Base-by-base conservation (phyloP, 2,888 invertebrate genomes). In the Pinctada fucata region DNA sequence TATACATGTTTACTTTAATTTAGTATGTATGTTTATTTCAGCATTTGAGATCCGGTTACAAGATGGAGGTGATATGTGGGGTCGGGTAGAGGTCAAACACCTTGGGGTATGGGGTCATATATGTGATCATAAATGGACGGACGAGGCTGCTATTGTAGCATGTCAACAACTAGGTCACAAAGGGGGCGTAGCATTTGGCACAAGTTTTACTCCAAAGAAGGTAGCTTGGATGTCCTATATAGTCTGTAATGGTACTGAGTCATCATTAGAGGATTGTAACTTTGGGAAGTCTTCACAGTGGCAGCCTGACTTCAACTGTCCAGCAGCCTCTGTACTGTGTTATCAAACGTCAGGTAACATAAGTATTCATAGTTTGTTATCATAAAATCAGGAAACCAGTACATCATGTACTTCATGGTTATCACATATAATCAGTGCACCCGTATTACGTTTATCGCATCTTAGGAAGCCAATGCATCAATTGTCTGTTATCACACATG, bases 171-270 rank as follows among this genome's bases (percentile, higher is more conserved):
- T 79, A 47, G 86, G 86, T 3, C 88, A 80, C 75, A 66, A 72
- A 6, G 87, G 86, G 47, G 90, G 90, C 0, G 84, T 85, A 5
- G 84, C 85, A 3, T 86, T 83, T 70, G 88, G 88, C 4, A 80
- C 82, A 2, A 80, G 79, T 6, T 70, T 73, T 71, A 82, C 75
- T 45, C 72, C 72, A 68, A 83, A 72, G 48, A 76, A 82, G 67
- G 86, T 87, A 0, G 84, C 87, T 3, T 92, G 91, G 92, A 75
- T 91, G 72, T 86, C 85, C 50, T 82, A 83, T 5, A 68, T 91
- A 3, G 76, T 93, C 77, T 96, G 96, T 75, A 52, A 73, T 3
- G 90, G 90, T 3, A 84, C 82, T 48, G 90, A 90, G 74, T 71
- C 64, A 1, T 86, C 84, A 31, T 74, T 91, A 13, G 79, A 79